These are phyloP conservation scores for Thymelicus sylvestris DNA, from an alignment of 2,888 invertebrate genomes.

Conservation along the genomic window DNA sequence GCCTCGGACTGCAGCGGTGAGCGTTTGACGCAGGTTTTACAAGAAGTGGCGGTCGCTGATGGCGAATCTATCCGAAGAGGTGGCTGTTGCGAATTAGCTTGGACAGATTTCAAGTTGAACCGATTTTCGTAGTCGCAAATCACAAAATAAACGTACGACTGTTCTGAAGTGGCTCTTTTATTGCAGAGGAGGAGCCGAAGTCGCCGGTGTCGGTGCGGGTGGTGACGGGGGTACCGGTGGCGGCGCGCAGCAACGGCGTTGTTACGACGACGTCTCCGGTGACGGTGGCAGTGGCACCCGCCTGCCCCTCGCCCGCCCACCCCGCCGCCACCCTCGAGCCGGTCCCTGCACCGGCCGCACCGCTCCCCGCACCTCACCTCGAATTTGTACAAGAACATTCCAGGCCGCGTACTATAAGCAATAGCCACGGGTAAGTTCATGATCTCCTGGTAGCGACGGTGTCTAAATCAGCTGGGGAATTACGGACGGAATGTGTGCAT, in stretches of 20 bases:
- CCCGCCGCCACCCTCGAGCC: slow-evolving; percentile 51
- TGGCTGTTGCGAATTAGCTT: slow-evolving; percentile 22
- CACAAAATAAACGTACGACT: slow-evolving; percentile 9
- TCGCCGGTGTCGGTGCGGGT: slow-evolving; percentile 74
- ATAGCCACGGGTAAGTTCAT: slow-evolving; percentile 76
- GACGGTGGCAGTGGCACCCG: slow-evolving; percentile 44
- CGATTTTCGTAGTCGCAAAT: background rate
- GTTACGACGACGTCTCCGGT: slow-evolving; percentile 56
- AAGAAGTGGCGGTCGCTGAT: slow-evolving; percentile 49
- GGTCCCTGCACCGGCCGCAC: slow-evolving; percentile 50
- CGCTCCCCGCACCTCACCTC: slow-evolving; percentile 64
- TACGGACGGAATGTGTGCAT: background rate
- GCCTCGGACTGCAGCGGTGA: slow-evolving; percentile 82
- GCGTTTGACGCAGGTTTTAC: slow-evolving; percentile 77
- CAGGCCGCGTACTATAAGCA: slow-evolving; percentile 78
- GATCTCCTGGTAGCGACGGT: slow-evolving; percentile 68
- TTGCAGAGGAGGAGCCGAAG: slow-evolving; percentile 81
- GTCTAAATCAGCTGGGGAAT: slow-evolving; percentile 69
- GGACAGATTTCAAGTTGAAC: background rate
- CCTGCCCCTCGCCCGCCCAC: slow-evolving; percentile 49
- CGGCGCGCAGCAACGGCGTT: slow-evolving; percentile 71
- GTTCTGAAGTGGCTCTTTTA: slow-evolving; percentile 53
- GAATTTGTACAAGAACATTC: slow-evolving; percentile 83
- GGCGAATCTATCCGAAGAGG: slow-evolving; percentile 43
- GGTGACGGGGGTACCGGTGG: slow-evolving; percentile 69